Evolutionary conservation across 2,888 invertebrate species (phyloP).

Genomic region (Tachystola acroxantha): DNA sequence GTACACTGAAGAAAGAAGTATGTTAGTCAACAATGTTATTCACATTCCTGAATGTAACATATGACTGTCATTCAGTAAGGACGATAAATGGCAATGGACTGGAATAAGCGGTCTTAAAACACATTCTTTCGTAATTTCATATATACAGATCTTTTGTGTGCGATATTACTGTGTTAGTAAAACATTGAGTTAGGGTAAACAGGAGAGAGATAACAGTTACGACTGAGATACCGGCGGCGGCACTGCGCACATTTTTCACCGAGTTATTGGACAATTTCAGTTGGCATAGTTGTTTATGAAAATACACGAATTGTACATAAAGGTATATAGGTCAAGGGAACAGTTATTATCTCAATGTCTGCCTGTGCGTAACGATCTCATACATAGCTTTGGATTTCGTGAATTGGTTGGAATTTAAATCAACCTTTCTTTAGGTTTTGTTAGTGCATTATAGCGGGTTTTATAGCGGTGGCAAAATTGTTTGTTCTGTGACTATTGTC

Average conservation of each 20-base stretch:
- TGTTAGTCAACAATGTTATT: too few species aligned
- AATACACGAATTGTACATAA: background rate
- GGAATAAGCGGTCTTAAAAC: constrained; percentile 33
- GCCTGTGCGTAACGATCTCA: too few species aligned
- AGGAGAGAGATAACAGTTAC: constrained; percentile 42
- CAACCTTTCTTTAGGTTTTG: too few species aligned
- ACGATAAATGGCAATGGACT: constrained; percentile 26
- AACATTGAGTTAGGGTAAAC: constrained; percentile 48
- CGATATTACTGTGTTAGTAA: constrained; percentile 34
- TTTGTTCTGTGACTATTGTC: too few species aligned
- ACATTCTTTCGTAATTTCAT: constrained; percentile 40
- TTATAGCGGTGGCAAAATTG: too few species aligned
- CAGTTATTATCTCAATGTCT: background rate
- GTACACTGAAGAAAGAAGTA: too few species aligned
- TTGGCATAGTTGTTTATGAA: background rate
- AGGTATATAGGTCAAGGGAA: background rate
- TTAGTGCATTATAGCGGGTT: too few species aligned
- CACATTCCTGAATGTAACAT: too few species aligned
- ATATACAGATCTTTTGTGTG: constrained; percentile 28
- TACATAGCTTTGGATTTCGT: too few species aligned
- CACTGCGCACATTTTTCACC: constrained; percentile 3
- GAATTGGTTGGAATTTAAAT: too few species aligned
- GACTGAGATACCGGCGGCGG: constrained; percentile 11
- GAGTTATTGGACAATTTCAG: background rate
- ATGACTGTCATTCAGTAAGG: constrained; percentile 17